A percentile compares a stretch with the other conserved stretches of the same genome.
These are phyloP conservation scores for Pyxicephalus adspersus DNA, from an alignment of 2,113 vertebrate genomes.

Conservation along the genomic window DNA sequence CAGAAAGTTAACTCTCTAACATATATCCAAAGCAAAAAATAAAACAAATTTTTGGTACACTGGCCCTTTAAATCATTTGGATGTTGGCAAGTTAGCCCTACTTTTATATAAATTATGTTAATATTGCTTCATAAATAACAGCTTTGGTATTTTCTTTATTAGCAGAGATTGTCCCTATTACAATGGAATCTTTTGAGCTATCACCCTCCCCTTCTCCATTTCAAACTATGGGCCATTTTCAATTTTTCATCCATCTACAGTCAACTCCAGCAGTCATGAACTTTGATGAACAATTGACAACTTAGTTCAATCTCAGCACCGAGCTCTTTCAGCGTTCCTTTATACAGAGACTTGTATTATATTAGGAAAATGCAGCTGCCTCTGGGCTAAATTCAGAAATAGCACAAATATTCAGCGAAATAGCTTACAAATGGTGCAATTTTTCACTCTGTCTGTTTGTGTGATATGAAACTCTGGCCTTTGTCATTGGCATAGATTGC, in stretches of 20 bases:
- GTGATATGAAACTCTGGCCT: neutral
- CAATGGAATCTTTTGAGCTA: constrained; percentile 15
- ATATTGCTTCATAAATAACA: neutral
- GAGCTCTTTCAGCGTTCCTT: neutral
- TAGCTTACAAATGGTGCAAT: neutral
- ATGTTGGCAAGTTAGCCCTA: neutral
- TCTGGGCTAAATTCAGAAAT: constrained; percentile 18
- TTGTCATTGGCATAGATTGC: neutral
- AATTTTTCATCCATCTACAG: neutral
- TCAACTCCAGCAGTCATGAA: constrained; percentile 6
- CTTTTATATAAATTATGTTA: constrained; percentile 4
- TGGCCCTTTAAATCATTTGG: neutral
- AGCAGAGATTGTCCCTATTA: neutral
- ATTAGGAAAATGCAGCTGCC: neutral
- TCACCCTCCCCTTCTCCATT: neutral
- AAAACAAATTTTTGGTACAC: no score
- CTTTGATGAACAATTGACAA: constrained; percentile 25
- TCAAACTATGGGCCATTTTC: neutral
- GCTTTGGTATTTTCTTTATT: neutral
- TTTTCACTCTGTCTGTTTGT: neutral
- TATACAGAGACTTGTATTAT: constrained; percentile 17
- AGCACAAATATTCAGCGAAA: neutral
- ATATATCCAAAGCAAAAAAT: no score
- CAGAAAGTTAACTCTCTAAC: no score
- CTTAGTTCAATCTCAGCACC: neutral